Base-by-base conservation (phyloP, 2,888 invertebrate species). In the Steinernema scapterisci region DNA sequence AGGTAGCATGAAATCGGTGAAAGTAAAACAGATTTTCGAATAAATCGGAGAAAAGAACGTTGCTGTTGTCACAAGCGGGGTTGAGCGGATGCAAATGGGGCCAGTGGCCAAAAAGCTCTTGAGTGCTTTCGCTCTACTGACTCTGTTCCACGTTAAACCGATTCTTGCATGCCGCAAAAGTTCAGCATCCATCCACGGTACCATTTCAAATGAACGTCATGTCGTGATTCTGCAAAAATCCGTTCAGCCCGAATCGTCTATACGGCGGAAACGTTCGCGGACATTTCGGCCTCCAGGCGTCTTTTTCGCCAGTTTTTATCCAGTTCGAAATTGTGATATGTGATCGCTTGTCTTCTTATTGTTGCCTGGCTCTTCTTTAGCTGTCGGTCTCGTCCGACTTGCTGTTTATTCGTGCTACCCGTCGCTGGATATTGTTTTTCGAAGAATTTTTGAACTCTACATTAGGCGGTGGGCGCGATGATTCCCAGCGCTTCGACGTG, bases 291-390 rank as follows among this genome's bases (percentile, higher is more conserved):
- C 5, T 38, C 38, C 9, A 9, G 9, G 3, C 38, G 38, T 38
- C 38, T 38, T 38, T 38, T 38, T 38, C 38, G 38, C 38, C 38
- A 9, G 5, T 63, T 63, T 63, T 63, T 27, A 63, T 27, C 63
- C 31, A 63, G 16, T 31, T 63, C 31, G 16, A 63, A 63, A 13
- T 63, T 31, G 31, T 63, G 63, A 63, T 63, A 63, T 63, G 63
- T 63, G 63, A 63, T 63, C 63, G 25, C 63, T 63, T 31, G 63
- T 16, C 27, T 63, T 63, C 63, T 31, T 38, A 63, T 63, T 63
- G 63, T 63, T 63, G 31, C 63, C 63, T 38, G 38, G 63, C 63
- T n/a, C 25, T 27, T 63, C 63, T 63, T 63, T 63, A 27, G 63
- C 19, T 25, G 63, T 63, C 54, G 23, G 54, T 25, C 23, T 21